Percentiles rank a stretch among this genome's conserved stretches.
Evolutionary conservation across 2,113 vertebrate genomes (phyloP).

Genomic region (Excalfactoria chinensis): DNA sequence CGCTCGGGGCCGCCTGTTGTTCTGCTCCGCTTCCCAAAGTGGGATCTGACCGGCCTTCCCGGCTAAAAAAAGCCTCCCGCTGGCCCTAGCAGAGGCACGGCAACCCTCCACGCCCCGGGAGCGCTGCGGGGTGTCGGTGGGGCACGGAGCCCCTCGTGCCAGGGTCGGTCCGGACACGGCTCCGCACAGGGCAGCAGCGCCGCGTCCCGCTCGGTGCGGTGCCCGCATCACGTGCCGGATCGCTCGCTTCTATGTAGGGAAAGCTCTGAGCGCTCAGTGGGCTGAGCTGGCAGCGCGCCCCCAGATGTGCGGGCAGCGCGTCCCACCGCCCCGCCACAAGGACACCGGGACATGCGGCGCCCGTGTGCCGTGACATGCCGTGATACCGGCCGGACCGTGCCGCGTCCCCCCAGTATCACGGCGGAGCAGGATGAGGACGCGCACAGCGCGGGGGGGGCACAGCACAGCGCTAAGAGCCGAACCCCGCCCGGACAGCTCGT

Average conservation of each 20-base stretch:
- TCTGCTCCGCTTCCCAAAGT: neutral
- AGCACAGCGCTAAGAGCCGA: neutral
- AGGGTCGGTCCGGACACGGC: neutral
- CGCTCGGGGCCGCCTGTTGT: neutral
- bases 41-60: neutral
- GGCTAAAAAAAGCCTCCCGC: constrained; percentile 55
- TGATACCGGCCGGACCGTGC: neutral
- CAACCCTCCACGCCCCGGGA: neutral
- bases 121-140: neutral
- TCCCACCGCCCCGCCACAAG: neutral
- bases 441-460: too few species aligned
- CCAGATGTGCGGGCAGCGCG: neutral
- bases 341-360: neutral
- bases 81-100: neutral
- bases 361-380: neutral
- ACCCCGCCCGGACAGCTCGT: neutral
- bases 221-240: neutral
- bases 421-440: too few species aligned
- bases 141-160: neutral
- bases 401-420: neutral
- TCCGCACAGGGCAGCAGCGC: neutral
- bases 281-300: accelerated
- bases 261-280: neutral
- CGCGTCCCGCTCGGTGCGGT: neutral
- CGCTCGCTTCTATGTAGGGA: neutral